These are phyloP conservation scores for Brachionus paranguensis DNA, from an alignment of 1,140 invertebrate genomes.

Conservation along the genomic window DNA sequence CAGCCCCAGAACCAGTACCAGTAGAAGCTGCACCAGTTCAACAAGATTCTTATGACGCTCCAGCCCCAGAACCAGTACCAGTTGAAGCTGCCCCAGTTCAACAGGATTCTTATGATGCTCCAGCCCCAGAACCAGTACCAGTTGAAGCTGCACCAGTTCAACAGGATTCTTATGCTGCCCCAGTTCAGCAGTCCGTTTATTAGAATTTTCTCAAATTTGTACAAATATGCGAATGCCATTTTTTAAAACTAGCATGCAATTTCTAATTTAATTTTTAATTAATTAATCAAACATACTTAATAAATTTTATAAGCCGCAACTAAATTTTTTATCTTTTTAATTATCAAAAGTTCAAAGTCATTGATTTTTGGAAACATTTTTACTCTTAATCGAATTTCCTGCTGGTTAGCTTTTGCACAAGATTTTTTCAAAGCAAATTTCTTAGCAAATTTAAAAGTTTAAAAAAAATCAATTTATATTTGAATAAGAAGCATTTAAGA, in stretches of 20 bases:
- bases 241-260: neutral
- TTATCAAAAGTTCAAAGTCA: too few relatives aligned
- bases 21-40: neutral
- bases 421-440: too few relatives aligned
- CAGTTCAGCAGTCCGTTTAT: neutral
- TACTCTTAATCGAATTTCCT: too few relatives aligned
- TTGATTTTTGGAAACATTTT: too few relatives aligned
- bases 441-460: too few relatives aligned
- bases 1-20: neutral
- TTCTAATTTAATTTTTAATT: neutral
- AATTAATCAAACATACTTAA: neutral
- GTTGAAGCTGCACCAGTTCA: neutral
- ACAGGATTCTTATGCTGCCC: neutral
- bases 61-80: neutral
- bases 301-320: neutral
- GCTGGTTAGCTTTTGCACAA: too few relatives aligned
- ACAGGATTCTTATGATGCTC: neutral
- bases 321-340: neutral
- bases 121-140: too few relatives aligned
- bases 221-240: neutral
- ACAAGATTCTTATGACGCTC: neutral
- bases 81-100: neutral
- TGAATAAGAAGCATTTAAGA: too few relatives aligned
- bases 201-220: neutral
- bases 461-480: too few relatives aligned